Percentiles rank a stretch among this genome's conserved stretches.
Conservation (phyloP, 53 echinoderm and acorn worm species). For the Stichopus horrens region DNA sequence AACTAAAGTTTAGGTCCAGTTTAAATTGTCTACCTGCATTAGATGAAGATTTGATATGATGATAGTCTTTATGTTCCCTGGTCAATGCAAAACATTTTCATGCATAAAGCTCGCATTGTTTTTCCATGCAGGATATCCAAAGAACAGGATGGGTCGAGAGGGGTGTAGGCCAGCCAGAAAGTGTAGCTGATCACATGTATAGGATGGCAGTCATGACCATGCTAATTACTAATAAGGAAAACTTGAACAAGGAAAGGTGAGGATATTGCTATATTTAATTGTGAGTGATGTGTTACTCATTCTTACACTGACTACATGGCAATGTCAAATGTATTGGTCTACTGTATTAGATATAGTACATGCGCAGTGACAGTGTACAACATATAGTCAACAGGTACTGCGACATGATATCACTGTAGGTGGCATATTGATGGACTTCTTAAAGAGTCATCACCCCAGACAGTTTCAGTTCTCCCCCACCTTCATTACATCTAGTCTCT, state of each 20-base stretch:
- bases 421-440: background rate
- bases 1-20: too few relatives aligned
- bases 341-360: background rate
- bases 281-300: background rate
- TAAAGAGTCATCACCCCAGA: too few relatives aligned
- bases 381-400: background rate
- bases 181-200: slow-evolving; percentile 96
- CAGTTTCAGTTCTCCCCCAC: too few relatives aligned
- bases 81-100: too few relatives aligned
- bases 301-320: background rate
- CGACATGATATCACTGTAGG: background rate
- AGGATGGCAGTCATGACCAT: slow-evolving; percentile 88
- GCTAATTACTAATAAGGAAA: slow-evolving; percentile 65
- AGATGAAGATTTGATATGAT: too few relatives aligned
- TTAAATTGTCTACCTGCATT: too few relatives aligned
- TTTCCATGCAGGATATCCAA: slow-evolving; percentile 61
- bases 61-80: too few relatives aligned
- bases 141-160: slow-evolving; percentile 81
- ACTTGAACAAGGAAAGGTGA: slow-evolving; percentile 75
- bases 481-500: too few relatives aligned
- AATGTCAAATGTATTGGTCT: background rate
- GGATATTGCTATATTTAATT: background rate
- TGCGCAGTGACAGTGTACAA: too few relatives aligned
- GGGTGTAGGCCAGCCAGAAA: slow-evolving; percentile 72
- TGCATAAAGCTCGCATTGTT: background rate